Evolutionary conservation across 1,140 invertebrate species (phyloP).

Genomic region (Bactericera cockerelli): DNA sequence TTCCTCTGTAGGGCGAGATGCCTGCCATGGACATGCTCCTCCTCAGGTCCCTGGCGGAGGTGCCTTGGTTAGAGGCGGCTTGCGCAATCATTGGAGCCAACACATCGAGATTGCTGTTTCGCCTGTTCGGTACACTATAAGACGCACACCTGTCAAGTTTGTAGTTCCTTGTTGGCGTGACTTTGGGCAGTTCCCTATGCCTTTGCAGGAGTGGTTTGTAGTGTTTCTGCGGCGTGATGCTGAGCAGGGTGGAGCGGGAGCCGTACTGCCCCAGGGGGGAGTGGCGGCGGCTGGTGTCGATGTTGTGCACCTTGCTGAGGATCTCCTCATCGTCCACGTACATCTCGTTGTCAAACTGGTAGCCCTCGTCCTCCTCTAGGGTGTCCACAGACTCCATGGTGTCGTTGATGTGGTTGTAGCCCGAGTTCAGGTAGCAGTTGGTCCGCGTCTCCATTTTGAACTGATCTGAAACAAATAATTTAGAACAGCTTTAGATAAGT

Average conservation of each 20-base stretch:
- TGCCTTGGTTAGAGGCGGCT: background rate
- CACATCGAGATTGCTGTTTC: conserved; percentile 11
- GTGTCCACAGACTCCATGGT: background rate
- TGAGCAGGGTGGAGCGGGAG: background rate
- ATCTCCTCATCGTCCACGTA: conserved; percentile 5
- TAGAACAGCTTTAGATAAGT: no score
- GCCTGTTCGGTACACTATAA: background rate
- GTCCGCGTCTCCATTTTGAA: background rate
- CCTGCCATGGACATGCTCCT: conserved; percentile 11
- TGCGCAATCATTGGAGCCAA: conserved; percentile 17
- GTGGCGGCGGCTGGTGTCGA: background rate
- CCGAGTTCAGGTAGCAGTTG: background rate
- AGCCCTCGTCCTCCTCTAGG: background rate
- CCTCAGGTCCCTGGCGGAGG: background rate
- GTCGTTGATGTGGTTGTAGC: background rate
- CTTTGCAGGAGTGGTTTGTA: background rate
- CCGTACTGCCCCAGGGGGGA: background rate
- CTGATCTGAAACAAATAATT: no score
- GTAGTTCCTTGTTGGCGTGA: background rate
- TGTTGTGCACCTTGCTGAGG: background rate
- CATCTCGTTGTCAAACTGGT: conserved; percentile 2
- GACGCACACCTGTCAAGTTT: background rate
- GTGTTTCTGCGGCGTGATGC: conserved; percentile 1
- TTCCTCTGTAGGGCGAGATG: conserved; percentile 5
- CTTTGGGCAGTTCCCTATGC: background rate